Evolutionary conservation across 2,888 invertebrate species (phyloP).

Genomic region (Pachymerium ferrugineum): DNA sequence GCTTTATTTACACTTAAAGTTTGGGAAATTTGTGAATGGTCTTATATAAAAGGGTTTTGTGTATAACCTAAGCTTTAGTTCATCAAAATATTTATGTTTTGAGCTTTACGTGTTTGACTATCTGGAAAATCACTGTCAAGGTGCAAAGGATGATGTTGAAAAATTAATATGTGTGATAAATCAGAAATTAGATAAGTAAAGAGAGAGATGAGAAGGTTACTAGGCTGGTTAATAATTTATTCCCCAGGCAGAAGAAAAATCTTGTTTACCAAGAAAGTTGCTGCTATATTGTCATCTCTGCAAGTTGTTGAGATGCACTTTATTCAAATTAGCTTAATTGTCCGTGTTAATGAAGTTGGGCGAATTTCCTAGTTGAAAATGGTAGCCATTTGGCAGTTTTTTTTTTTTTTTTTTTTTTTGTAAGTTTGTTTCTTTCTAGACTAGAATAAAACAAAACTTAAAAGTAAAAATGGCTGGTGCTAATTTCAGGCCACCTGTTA

Average conservation of each 20-base stretch:
- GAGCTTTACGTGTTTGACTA: neutral
- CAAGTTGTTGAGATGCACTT: neutral
- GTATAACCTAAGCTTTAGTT: neutral
- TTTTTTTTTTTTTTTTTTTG: neutral
- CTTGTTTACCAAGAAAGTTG: too few relatives aligned
- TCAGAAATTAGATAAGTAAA: neutral
- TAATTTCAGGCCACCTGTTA: slow-evolving; percentile 10
- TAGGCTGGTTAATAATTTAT: neutral
- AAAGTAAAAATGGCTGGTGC: neutral
- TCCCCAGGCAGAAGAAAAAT: neutral
- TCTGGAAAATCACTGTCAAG: neutral
- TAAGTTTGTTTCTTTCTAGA: neutral
- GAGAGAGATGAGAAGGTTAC: neutral
- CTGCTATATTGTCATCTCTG: neutral
- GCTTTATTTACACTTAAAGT: neutral
- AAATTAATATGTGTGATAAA: neutral
- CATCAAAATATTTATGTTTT: slow-evolving; percentile 12
- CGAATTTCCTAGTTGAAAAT: neutral
- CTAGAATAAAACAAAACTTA: neutral
- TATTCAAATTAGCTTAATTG: neutral
- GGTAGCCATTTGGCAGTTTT: neutral
- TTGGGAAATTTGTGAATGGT: neutral
- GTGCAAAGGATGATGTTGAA: neutral
- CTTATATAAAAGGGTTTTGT: neutral
- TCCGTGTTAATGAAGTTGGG: neutral